A percentile compares a stretch with the other conserved stretches of the same genome.
Evolutionary conservation across 2,113 vertebrate species (phyloP).

Genomic region (Alethe castanea): DNA sequence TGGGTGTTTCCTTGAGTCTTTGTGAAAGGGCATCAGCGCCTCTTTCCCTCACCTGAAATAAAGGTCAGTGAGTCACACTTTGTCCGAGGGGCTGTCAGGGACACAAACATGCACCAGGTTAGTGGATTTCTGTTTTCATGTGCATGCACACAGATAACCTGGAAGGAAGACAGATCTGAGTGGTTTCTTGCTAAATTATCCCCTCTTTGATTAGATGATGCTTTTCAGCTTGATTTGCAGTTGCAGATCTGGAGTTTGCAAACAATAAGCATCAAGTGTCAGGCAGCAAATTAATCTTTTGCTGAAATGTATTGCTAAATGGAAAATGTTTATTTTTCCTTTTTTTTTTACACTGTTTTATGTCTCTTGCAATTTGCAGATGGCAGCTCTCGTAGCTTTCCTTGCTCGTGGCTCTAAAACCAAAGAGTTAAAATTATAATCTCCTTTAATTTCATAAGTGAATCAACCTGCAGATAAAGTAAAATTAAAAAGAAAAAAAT

Average conservation of each 20-base stretch:
- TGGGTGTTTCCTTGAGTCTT: not conserved
- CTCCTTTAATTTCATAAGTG: slow-evolving; percentile 35
- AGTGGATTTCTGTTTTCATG: not conserved
- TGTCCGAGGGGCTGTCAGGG: not conserved
- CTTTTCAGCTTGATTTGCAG: not conserved
- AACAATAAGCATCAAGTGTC: slow-evolving; percentile 41
- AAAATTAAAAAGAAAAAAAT: not conserved
- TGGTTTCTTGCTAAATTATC: not conserved
- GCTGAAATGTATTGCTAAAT: slow-evolving; percentile 6
- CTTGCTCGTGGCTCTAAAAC: not conserved
- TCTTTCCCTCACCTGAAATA: not conserved
- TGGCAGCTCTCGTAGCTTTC: not conserved
- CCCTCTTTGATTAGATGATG: not conserved
- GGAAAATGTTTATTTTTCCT: not conserved
- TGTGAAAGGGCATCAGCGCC: not conserved
- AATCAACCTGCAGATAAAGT: slow-evolving; percentile 43
- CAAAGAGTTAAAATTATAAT: slow-evolving; percentile 43
- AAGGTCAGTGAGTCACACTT: not conserved
- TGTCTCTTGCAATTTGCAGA: slow-evolving; percentile 26
- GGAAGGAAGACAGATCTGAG: not conserved
- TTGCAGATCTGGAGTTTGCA: not conserved
- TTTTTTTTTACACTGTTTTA: slow-evolving; percentile 6
- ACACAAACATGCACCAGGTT: not conserved
- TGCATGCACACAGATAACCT: not conserved
- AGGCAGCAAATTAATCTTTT: slow-evolving; percentile 31